Percentiles rank a stretch among this genome's conserved stretches.
Evolutionary conservation across 2,797 vertebrate species (phyloP).

Genomic region (Echiichthys vipera): DNA sequence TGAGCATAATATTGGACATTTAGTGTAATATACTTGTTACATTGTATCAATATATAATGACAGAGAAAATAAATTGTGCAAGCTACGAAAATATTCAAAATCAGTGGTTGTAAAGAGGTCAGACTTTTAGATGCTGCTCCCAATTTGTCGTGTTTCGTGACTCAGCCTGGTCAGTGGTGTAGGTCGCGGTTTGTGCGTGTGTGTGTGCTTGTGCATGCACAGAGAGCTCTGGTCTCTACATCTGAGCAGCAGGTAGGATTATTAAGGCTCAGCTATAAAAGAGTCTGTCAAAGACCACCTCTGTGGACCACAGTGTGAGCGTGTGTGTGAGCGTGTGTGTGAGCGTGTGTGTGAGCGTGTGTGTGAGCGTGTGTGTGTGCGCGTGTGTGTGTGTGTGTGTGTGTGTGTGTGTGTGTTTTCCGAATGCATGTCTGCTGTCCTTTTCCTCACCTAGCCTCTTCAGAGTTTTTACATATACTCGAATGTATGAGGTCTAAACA

Average conservation of each 20-base stretch:
- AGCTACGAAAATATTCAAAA: background rate
- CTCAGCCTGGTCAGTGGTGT: slow-evolving; percentile 14
- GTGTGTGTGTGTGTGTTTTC: slow-evolving; percentile 5
- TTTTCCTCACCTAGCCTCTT: background rate
- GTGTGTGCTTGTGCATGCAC: background rate
- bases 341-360: slow-evolving; percentile 22
- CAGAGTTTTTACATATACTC: slow-evolving; percentile 2
- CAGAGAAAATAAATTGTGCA: background rate
- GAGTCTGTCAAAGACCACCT: slow-evolving; percentile 79
- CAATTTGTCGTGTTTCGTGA: background rate
- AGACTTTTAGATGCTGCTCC: background rate
- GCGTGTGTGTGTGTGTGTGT: slow-evolving; percentile 6
- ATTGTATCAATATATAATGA: background rate
- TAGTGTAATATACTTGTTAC: no score
- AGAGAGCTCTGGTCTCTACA: slow-evolving; percentile 54
- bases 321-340: slow-evolving; percentile 23
- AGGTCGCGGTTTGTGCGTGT: slow-evolving; percentile 18
- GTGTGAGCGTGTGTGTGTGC: slow-evolving; percentile 32
- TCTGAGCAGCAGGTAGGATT: slow-evolving; percentile 76
- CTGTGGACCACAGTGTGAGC: slow-evolving; percentile 72
- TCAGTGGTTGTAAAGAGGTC: slow-evolving; percentile 3
- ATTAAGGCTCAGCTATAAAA: slow-evolving; percentile 77
- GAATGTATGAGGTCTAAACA: background rate
- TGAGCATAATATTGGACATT: no score
- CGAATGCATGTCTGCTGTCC: slow-evolving; percentile 5